These are phyloP conservation scores for Pterostichus madidus DNA, from an alignment of 2,888 invertebrate genomes.

Conservation along the genomic window DNA sequence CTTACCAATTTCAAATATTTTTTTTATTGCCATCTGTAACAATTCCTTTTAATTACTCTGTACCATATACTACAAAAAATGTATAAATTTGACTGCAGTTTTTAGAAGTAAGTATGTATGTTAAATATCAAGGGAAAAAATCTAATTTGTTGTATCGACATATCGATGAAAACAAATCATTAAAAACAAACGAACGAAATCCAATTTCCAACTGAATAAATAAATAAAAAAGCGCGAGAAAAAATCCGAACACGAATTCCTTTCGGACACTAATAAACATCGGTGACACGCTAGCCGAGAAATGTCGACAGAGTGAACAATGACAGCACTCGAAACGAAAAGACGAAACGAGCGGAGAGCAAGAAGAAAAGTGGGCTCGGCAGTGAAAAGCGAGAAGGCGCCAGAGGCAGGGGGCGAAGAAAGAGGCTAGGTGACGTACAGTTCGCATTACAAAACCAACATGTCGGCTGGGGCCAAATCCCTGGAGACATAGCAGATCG, in stretches of 20 bases:
- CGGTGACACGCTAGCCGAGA: slow-evolving; percentile 60
- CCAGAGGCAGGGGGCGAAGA: not conserved
- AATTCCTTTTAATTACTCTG: too few relatives aligned
- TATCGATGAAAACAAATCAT: slow-evolving; percentile 40
- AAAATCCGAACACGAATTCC: slow-evolving; percentile 52
- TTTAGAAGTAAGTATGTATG: too few relatives aligned
- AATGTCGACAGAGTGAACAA: slow-evolving; percentile 60
- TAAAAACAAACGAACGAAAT: slow-evolving; percentile 29
- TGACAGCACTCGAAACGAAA: slow-evolving; percentile 64
- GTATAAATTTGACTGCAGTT: too few relatives aligned
- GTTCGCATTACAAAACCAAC: slow-evolving; percentile 67
- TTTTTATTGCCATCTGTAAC: too few relatives aligned
- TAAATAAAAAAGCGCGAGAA: slow-evolving; percentile 23
- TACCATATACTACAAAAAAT: too few relatives aligned
- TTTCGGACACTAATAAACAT: slow-evolving; percentile 60
- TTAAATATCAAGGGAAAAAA: not conserved
- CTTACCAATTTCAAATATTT: too few relatives aligned
- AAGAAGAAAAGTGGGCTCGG: slow-evolving; percentile 57
- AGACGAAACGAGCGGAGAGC: slow-evolving; percentile 38
- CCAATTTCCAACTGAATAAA: slow-evolving; percentile 51
- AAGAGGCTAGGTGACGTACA: slow-evolving; percentile 60
- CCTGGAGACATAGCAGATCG: slow-evolving; percentile 64
- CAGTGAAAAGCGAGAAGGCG: slow-evolving; percentile 33
- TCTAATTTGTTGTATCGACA: not conserved
- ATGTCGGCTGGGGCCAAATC: slow-evolving; percentile 65